phyloP scores from a whole-genome alignment of 2,113 vertebrate species.

The Gadus macrocephalus region DNA sequence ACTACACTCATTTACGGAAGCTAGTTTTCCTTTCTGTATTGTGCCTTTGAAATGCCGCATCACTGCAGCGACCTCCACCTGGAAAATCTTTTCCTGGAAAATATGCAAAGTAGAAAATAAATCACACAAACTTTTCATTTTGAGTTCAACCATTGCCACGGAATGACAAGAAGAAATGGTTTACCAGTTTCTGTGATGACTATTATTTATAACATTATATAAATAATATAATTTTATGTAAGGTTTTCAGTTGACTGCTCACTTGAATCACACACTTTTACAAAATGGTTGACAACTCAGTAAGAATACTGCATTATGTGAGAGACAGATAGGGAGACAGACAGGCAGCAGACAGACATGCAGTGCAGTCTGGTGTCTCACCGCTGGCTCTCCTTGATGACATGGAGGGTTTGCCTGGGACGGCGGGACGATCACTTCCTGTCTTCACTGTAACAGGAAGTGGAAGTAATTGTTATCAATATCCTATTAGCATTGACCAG shows the following conservation, averaged over 20 bases:
- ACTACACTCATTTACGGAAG: too few species aligned
- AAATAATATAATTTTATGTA: too few species aligned
- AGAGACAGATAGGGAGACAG: too few species aligned
- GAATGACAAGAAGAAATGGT: not conserved
- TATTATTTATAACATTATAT: not conserved
- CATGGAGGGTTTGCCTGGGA: constrained; percentile 44
- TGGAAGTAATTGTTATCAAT: not conserved
- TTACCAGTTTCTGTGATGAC: not conserved
- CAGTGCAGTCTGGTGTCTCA: constrained; percentile 15
- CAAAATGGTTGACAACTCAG: too few species aligned
- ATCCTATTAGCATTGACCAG: too few species aligned
- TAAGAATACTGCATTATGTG: too few species aligned
- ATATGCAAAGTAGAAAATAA: not conserved
- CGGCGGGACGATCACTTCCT: constrained; percentile 27
- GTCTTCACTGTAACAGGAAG: constrained; percentile 31
- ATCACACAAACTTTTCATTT: constrained; percentile 8
- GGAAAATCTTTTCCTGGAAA: not conserved
- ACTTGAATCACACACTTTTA: too few species aligned
- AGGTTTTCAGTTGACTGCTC: too few species aligned
- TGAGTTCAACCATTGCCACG: not conserved
- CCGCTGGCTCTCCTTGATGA: constrained; percentile 39
- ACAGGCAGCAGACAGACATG: too few species aligned
- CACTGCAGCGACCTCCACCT: too few species aligned
- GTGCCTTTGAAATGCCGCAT: too few species aligned
- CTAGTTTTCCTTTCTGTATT: too few species aligned